These are phyloP conservation scores for Psittacula cyanocephala DNA, from an alignment of 2,113 vertebrate genomes.

Conservation along the genomic window DNA sequence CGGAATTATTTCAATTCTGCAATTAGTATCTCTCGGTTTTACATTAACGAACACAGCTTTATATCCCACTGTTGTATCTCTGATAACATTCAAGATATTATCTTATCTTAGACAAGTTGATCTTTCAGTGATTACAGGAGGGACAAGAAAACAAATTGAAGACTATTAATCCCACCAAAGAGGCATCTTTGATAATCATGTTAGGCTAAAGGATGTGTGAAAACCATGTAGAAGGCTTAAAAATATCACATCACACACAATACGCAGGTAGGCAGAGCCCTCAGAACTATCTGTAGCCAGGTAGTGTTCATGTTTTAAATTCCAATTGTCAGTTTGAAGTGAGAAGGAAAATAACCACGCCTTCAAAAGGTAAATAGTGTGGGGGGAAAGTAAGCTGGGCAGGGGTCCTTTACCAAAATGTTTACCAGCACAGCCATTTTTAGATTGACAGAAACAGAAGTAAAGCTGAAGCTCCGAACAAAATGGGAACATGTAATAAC, in stretches of 20 bases:
- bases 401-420: background rate
- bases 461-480: background rate
- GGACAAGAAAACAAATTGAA: background rate
- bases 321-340: background rate
- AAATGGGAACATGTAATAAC: background rate
- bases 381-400: background rate
- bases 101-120: background rate
- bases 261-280: background rate
- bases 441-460: background rate
- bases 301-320: background rate
- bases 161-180: background rate
- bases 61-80: background rate
- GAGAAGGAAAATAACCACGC: background rate
- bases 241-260: background rate
- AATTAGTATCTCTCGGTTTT: background rate
- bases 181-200: background rate
- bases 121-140: background rate
- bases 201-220: background rate
- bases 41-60: background rate
- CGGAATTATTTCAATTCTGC: background rate
- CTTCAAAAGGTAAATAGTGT: background rate
- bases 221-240: background rate
- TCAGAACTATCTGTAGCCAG: background rate
- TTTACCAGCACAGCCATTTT: background rate
- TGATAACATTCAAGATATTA: background rate